Conservation (phyloP, 64 coral and sea anemone species). For the Actinia equina region DNA sequence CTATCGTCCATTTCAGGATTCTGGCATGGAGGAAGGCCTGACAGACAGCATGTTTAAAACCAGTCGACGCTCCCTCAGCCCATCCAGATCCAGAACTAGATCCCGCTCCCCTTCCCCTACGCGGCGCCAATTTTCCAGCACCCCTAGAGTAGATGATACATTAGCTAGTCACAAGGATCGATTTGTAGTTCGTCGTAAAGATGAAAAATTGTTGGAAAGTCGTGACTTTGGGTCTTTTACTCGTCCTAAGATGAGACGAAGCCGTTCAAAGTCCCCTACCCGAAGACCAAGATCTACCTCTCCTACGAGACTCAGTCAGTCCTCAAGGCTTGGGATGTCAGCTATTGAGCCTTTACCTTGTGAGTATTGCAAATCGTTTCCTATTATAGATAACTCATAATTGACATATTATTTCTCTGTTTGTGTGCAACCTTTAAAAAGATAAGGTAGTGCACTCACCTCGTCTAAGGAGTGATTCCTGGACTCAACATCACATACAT, state of each 20-base stretch:
- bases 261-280: constrained; percentile 76
- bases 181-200: constrained; percentile 95
- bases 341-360: constrained; percentile 71
- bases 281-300: constrained; percentile 74
- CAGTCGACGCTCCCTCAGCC: constrained; percentile 64
- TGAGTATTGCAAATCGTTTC: constrained; percentile 27
- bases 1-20: constrained; percentile 77
- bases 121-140: constrained; percentile 54
- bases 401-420: no score
- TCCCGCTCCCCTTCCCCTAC: constrained; percentile 81
- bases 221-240: constrained; percentile 99
- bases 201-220: constrained; percentile 90
- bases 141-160: constrained; percentile 86
- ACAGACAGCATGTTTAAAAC: constrained; percentile 68
- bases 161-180: constrained; percentile 62
- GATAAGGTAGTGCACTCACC: no score
- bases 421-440: no score
- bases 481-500: no score
- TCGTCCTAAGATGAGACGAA: constrained; percentile 81
- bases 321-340: constrained; percentile 59
- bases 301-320: constrained; percentile 63
- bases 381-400: no score
- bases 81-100: constrained; percentile 46
- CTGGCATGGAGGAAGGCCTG: constrained; percentile 71
- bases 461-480: no score